Conservation (phyloP, 2,113 vertebrate genomes). For the Protobothrops mucrosquamatus region DNA sequence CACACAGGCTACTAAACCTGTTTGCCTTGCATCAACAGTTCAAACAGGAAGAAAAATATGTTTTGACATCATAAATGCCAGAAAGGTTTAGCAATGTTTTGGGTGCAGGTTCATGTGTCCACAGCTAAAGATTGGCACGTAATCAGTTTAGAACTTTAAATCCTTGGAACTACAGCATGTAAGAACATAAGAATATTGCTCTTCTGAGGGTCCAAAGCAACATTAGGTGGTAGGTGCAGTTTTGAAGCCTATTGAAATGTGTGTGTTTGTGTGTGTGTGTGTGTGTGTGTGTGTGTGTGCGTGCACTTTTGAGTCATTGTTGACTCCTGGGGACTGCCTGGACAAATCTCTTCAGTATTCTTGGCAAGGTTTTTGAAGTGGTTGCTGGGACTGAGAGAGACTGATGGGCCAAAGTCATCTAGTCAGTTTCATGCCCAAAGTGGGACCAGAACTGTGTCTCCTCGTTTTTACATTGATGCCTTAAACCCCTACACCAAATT, state of each 20-base stretch:
- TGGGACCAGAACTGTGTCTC: neutral
- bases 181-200: constrained; percentile 43
- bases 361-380: neutral
- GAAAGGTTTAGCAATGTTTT: constrained; percentile 67
- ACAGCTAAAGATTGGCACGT: constrained; percentile 47
- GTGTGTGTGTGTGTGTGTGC: neutral
- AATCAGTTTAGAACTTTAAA: constrained; percentile 51
- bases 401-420: neutral
- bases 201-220: constrained; percentile 42
- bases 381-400: neutral
- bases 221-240: constrained; percentile 3
- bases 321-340: neutral
- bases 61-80: constrained; percentile 68
- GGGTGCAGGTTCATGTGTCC: constrained; percentile 37
- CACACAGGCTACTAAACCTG: constrained; percentile 47
- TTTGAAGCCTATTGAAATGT: constrained; percentile 21
- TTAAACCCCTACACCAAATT: neutral
- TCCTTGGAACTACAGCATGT: constrained; percentile 25
- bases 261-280: neutral
- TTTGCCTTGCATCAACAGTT: constrained; percentile 65
- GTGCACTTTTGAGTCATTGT: neutral
- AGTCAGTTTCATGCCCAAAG: neutral
- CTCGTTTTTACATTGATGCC: neutral
- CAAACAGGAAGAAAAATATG: constrained; percentile 65
- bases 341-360: neutral